A percentile compares a stretch with the other conserved stretches of the same genome.
These are phyloP conservation scores for Porites lobata DNA, from an alignment of 92 coral and sea anemone genomes.

Conservation along the genomic window DNA sequence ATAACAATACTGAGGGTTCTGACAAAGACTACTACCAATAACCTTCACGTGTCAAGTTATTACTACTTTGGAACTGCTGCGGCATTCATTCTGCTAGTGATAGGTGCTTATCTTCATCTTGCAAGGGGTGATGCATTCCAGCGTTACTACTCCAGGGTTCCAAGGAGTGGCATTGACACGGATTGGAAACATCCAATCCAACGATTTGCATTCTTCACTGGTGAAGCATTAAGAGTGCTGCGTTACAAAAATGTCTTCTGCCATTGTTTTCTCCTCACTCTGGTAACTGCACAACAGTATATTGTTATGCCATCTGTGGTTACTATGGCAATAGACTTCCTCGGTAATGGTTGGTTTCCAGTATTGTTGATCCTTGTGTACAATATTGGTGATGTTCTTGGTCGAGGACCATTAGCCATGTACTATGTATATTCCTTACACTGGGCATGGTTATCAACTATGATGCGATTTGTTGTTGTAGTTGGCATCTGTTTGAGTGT, in stretches of 20 bases:
- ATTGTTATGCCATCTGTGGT: constrained; percentile 92
- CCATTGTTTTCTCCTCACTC: constrained; percentile 83
- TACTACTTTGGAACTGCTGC: constrained; percentile 89
- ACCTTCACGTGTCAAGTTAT: constrained; percentile 86
- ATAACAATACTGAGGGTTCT: constrained; percentile 80
- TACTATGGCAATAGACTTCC: constrained; percentile 91
- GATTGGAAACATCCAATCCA: constrained; percentile 78
- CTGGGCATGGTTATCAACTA: constrained; percentile 89
- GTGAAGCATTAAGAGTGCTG: constrained; percentile 82
- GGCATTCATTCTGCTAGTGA: constrained; percentile 72
- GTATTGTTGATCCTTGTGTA: constrained; percentile 84
- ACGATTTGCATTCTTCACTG: constrained; percentile 76
- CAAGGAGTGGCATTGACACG: constrained; percentile 72
- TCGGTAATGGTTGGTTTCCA: constrained; percentile 94
- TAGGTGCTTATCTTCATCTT: constrained; percentile 76
- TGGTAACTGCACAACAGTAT: constrained; percentile 84
- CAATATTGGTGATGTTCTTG: constrained; percentile 88
- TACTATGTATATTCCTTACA: constrained; percentile 77
- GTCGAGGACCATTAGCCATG: constrained; percentile 90
- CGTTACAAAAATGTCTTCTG: constrained; percentile 90
- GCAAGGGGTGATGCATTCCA: constrained; percentile 82
- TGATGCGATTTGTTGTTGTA: constrained; percentile 79
- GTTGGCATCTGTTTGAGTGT: constrained; percentile 90
- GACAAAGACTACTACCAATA: constrained; percentile 83
- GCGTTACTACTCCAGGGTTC: constrained; percentile 79